A percentile compares a stretch with the other conserved stretches of the same genome.
These are phyloP conservation scores for Furcifer pardalis DNA, from an alignment of 2,797 vertebrate species.

Conservation along the genomic window DNA sequence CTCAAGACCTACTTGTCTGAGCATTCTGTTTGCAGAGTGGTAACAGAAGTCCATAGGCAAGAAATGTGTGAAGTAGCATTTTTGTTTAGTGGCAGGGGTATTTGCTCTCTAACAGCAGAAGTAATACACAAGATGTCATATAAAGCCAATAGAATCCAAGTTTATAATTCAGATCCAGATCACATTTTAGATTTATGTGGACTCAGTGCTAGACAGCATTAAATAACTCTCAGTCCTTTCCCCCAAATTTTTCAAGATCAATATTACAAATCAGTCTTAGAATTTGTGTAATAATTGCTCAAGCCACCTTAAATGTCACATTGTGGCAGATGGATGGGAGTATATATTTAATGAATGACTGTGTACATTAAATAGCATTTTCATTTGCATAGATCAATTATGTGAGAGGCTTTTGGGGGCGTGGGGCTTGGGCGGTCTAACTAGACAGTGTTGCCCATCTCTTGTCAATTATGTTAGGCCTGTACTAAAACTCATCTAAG, in stretches of 20 bases:
- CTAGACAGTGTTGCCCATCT: too few species aligned
- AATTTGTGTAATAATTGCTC: background rate
- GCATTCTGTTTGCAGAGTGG: background rate
- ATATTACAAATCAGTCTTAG: background rate
- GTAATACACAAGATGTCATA: background rate
- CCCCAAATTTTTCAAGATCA: background rate
- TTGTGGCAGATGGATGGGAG: background rate
- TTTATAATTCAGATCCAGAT: background rate
- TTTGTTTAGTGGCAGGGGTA: background rate
- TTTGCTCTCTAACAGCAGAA: background rate
- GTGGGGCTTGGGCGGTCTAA: too few species aligned
- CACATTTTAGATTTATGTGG: background rate
- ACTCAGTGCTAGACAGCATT: background rate
- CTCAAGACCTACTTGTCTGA: too few species aligned
- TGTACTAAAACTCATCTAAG: too few species aligned
- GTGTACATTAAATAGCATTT: background rate
- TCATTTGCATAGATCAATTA: too few species aligned
- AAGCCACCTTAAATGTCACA: background rate
- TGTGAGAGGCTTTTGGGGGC: too few species aligned
- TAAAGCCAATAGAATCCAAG: background rate
- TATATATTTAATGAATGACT: background rate
- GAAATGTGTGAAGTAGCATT: background rate
- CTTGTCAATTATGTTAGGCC: too few species aligned
- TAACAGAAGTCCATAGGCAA: background rate
- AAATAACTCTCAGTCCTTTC: background rate